Conservation (phyloP, 2,797 vertebrate genomes). For the Cryptoblepharus egeriae region DNA sequence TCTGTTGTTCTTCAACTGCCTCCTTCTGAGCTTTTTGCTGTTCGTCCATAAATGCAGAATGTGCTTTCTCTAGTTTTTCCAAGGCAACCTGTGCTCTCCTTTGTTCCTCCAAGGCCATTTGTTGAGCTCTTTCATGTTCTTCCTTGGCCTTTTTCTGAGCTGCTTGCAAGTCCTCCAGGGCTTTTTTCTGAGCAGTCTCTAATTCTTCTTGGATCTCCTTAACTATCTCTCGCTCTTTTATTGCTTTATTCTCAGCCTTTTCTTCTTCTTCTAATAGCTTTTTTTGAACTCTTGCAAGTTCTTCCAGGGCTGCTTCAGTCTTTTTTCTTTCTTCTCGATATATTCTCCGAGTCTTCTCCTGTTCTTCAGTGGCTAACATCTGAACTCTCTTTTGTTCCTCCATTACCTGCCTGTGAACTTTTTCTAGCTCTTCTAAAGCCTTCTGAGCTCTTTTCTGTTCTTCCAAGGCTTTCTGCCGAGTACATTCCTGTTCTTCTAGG, state of each 20-base stretch:
- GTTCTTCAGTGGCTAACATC: constrained; percentile 2
- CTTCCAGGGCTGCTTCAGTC: not conserved
- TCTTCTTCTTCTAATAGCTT: constrained; percentile 12
- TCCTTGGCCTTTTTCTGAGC: constrained; percentile 9
- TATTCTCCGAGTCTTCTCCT: not conserved
- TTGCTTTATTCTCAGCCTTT: not conserved
- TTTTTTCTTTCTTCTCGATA: not conserved
- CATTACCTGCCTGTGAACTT: not conserved
- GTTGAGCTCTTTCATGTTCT: not conserved
- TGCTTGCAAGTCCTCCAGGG: constrained; percentile 3
- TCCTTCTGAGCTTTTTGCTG: not conserved
- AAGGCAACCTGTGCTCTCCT: not conserved
- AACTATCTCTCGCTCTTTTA: constrained; percentile 21
- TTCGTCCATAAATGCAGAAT: constrained; percentile 26
- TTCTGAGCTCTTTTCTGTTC: constrained; percentile 4
- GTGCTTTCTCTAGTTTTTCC: constrained; percentile 1
- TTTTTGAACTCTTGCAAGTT: not conserved
- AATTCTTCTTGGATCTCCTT: constrained; percentile 3
- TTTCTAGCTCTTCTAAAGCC: constrained; percentile 1
- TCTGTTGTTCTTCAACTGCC: not conserved
- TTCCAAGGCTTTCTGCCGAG: not conserved
- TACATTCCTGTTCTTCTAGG: constrained; percentile 8
- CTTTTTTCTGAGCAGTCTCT: constrained; percentile 3
- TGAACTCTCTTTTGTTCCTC: constrained; percentile 7
- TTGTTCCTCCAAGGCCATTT: constrained; percentile 8